A percentile compares a stretch with the other conserved stretches of the same genome.
phyloP scores from a whole-genome alignment of 2,888 invertebrate genomes.

The Sphinx pinastri region DNA sequence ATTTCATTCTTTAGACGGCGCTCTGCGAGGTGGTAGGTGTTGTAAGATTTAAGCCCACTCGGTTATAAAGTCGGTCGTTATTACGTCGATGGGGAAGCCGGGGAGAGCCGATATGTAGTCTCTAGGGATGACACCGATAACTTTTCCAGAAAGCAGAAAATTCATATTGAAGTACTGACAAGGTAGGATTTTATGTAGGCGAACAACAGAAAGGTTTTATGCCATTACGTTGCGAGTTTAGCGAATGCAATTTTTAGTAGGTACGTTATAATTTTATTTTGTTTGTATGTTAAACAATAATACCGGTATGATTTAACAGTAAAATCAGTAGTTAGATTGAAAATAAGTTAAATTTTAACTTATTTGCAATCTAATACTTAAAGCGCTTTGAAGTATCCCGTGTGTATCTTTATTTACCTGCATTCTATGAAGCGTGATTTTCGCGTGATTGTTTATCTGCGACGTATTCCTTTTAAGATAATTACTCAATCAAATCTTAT shows the following conservation, averaged over 20 bases:
- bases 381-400: no score
- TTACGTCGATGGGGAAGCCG: conserved; percentile 41
- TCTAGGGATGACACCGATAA: conserved; percentile 50
- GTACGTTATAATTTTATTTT: no score
- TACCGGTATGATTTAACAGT: not conserved
- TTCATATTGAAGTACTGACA: conserved; percentile 30
- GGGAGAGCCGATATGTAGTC: conserved; percentile 44
- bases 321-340: no score
- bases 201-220: not conserved
- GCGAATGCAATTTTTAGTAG: not conserved
- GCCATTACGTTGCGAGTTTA: not conserved
- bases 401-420: no score
- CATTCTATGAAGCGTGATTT: no score
- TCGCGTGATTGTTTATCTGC: no score
- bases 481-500: no score
- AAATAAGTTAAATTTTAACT: no score
- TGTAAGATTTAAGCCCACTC: conserved; percentile 47
- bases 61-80: conserved; percentile 51
- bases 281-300: no score
- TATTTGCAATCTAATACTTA: no score
- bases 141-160: conserved; percentile 51
- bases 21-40: conserved; percentile 44
- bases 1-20: conserved; percentile 42
- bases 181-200: conserved; percentile 12
- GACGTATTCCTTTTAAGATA: no score